Percentiles rank a stretch among this genome's conserved stretches.
Conservation (phyloP, 2,797 vertebrate genomes). For the Coendou prehensilis region DNA sequence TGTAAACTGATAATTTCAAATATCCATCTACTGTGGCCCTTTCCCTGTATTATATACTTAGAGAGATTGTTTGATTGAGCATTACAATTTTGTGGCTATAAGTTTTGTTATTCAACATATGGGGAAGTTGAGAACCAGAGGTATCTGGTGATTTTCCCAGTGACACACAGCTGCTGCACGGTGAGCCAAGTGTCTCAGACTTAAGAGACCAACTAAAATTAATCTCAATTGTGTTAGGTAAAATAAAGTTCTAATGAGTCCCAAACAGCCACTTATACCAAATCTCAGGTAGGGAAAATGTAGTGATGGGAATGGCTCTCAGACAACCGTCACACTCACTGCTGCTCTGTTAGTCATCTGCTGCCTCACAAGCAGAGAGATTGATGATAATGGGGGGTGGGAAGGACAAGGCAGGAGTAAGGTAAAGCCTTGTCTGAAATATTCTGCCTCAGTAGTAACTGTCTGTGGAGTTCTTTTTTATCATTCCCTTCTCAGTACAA, state of each 20-base stretch:
- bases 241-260: neutral
- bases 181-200: neutral
- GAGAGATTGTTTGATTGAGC: neutral
- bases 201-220: neutral
- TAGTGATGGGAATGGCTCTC: neutral
- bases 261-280: neutral
- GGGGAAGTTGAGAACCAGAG: neutral
- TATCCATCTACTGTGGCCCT: neutral
- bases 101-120: neutral
- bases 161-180: neutral
- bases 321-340: neutral
- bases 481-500: constrained; percentile 62
- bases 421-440: constrained; percentile 45
- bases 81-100: neutral
- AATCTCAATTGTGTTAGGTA: neutral
- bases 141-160: neutral
- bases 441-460: constrained; percentile 1
- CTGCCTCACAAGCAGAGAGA: constrained; percentile 6
- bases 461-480: constrained; percentile 41
- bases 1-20: neutral
- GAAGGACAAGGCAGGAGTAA: constrained; percentile 45
- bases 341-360: neutral
- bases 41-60: neutral
- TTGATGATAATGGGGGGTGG: neutral
- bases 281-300: neutral